Evolutionary conservation across 1,140 invertebrate genomes (phyloP).

Genomic region (Bombus sylvicola): DNA sequence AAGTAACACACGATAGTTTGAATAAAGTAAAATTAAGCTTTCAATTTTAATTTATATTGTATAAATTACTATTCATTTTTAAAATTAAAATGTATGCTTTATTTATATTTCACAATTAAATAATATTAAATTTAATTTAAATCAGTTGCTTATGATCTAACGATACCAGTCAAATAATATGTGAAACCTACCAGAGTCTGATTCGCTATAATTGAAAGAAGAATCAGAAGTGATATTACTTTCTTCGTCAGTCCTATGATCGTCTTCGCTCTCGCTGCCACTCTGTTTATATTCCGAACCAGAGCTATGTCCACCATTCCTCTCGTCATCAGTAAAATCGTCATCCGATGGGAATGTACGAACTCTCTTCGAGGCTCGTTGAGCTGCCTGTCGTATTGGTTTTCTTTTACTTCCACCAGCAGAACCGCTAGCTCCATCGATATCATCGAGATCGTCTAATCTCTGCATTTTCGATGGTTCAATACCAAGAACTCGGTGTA

Average conservation of each 20-base stretch:
- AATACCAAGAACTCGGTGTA: conserved; percentile 91
- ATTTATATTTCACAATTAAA: neutral
- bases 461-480: conserved; percentile 82
- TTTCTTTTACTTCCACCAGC: conserved; percentile 85
- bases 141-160: no score
- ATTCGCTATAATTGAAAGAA: conserved; percentile 92
- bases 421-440: conserved; percentile 81
- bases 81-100: neutral
- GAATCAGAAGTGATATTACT: conserved; percentile 91
- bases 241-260: conserved; percentile 85
- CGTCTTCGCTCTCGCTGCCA: conserved; percentile 84
- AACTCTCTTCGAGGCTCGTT: conserved; percentile 87
- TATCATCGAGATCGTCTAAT: conserved; percentile 74
- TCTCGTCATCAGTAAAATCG: conserved; percentile 83
- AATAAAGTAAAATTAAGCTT: neutral
- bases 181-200: conserved; percentile 87
- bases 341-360: conserved; percentile 87
- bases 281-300: conserved; percentile 86
- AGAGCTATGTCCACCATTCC: conserved; percentile 84
- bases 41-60: neutral
- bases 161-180: neutral
- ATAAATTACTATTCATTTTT: neutral
- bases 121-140: no score
- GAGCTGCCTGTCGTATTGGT: conserved; percentile 87
- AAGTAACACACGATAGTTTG: neutral